A percentile compares a stretch with the other conserved stretches of the same genome.
Evolutionary conservation across 2,113 vertebrate species (phyloP).

Genomic region (Oncorhynchus masou): DNA sequence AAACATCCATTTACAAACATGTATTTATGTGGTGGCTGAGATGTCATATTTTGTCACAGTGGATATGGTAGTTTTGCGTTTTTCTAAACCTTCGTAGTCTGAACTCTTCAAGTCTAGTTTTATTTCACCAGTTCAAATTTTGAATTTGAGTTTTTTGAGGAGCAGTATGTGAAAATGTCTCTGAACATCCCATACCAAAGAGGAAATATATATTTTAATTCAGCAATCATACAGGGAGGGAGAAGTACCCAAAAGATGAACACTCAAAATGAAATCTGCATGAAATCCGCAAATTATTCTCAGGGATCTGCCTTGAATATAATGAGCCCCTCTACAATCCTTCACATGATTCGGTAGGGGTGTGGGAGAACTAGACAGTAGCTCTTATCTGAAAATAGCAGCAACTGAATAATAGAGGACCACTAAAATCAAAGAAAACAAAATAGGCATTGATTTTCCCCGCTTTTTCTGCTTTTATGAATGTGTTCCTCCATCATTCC

Average conservation of each 20-base stretch:
- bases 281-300: background rate
- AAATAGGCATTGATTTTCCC: conserved; percentile 70
- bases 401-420: conserved; percentile 55
- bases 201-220: background rate
- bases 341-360: conserved; percentile 7
- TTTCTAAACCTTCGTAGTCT: too few relatives aligned
- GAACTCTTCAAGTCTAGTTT: too few relatives aligned
- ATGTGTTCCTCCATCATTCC: conserved; percentile 45
- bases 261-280: conserved; percentile 5
- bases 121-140: too few relatives aligned
- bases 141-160: too few relatives aligned
- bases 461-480: conserved; percentile 51
- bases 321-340: background rate
- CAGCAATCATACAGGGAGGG: too few relatives aligned
- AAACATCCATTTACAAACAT: too few relatives aligned
- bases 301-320: background rate
- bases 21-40: too few relatives aligned
- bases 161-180: too few relatives aligned
- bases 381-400: conserved; percentile 43
- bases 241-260: too few relatives aligned
- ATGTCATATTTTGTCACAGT: too few relatives aligned
- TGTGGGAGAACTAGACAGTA: background rate
- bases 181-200: background rate
- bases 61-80: too few relatives aligned
- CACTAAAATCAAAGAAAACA: conserved; percentile 50